Base-by-base conservation (phyloP, 2,888 invertebrate species). In the Sepiola atlantica region DNA sequence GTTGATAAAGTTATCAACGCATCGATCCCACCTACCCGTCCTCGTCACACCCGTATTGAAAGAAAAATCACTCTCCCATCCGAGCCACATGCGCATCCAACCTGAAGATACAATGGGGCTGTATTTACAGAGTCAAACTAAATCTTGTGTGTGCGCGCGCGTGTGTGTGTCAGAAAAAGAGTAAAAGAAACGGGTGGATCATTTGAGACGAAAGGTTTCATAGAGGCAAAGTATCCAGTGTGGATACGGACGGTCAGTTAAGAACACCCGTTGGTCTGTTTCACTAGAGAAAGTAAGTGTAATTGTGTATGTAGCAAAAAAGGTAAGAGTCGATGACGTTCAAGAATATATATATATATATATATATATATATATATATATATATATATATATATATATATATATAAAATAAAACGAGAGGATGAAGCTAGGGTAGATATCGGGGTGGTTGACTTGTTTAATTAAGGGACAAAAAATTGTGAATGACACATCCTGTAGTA, bases 401-500 rank as follows among this genome's bases (percentile, higher is more conserved):
- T n/a, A 77, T 77, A 61, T 8, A 61, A 61, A 61, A 18, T 24
- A 14, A 61, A 61, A 24, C 18, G 6, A 61, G 1, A 1, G 8
- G n/a, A n/a, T 14, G n/a, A 77, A 14, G 28, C n/a, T 12, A n/a
- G 77, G n/a, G 28, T n/a, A 28, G 0, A 10, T 77, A n/a, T n/a
- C n/a, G n/a, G 77, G 28, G 77, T 28, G 77, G 77, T 0, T 28
- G n/a, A n/a, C n/a, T n/a, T 28, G 28, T 77, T 77, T n/a, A 77
- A 77, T 1, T 77, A 14, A 57, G n/a, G 77, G n/a, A 10, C 77
- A 77, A 77, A n/a, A n/a, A 77, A 77, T 77, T 77, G 77, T 77
- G 77, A 77, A 77, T 77, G 77, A n/a, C 77, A 77, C 77, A 77
- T 77, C 77, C 77, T 77, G 77, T 77, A 77, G n/a, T n/a, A n/a